Conservation (phyloP, 2,888 invertebrate species). For the Orgyia antiqua region DNA sequence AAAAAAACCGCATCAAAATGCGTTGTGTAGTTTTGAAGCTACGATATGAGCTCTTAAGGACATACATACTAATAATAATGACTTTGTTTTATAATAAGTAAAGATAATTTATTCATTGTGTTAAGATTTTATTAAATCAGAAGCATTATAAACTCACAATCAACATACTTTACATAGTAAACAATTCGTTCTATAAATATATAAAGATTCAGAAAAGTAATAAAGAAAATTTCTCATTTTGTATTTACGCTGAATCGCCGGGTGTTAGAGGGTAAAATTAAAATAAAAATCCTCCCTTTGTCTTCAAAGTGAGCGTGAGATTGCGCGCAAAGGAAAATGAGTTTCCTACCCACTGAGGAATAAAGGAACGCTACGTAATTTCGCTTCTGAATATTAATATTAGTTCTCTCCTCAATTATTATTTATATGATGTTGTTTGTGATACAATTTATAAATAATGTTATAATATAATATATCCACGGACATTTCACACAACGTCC, state of each 20-base stretch:
- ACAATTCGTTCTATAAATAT: not conserved
- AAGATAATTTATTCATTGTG: no score
- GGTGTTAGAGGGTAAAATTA: slow-evolving; percentile 22
- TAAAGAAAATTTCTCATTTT: slow-evolving; percentile 2
- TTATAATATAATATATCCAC: no score
- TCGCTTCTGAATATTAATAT: slow-evolving; percentile 5
- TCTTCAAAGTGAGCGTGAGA: slow-evolving; percentile 34
- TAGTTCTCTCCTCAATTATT: slow-evolving; percentile 1
- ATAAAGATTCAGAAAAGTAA: slow-evolving; percentile 1
- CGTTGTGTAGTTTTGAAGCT: no score
- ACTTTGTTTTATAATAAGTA: no score
- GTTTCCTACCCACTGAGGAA: slow-evolving; percentile 29
- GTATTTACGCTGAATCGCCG: not conserved
- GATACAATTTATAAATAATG: no score
- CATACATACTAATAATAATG: no score
- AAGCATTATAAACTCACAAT: no score
- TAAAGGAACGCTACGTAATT: slow-evolving; percentile 16
- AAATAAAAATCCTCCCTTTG: slow-evolving; percentile 28
- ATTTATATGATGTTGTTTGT: not conserved
- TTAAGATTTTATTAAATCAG: no score
- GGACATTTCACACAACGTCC: no score
- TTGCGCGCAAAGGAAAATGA: slow-evolving; percentile 33
- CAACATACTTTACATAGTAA: not conserved
- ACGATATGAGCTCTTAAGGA: no score
- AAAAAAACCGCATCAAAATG: no score